Evolutionary conservation across 1,140 invertebrate genomes (phyloP).

Genomic region (Leptestheria dahalacensis): DNA sequence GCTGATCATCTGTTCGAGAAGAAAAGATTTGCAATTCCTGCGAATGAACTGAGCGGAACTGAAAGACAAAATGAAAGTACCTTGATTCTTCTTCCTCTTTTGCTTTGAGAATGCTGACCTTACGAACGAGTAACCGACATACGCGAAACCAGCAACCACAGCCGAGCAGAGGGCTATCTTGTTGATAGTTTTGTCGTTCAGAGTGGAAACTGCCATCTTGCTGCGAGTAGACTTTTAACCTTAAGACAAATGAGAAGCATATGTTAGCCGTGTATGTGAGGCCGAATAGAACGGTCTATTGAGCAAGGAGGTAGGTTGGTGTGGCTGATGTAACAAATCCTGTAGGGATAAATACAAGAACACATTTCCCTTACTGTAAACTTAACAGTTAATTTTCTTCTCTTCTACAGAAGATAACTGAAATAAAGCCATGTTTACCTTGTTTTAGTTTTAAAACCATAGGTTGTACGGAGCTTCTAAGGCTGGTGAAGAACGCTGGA

Average conservation of each 20-base stretch:
- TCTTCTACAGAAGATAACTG: too few species aligned
- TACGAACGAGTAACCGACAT: conserved; percentile 37
- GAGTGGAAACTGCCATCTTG: background rate
- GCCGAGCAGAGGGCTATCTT: conserved; percentile 35
- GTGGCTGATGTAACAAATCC: too few species aligned
- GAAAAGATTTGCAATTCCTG: conserved; percentile 1
- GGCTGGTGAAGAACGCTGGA: too few species aligned
- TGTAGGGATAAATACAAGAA: too few species aligned
- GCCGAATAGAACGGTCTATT: background rate
- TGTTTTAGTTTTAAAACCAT: too few species aligned
- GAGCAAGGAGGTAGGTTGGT: background rate
- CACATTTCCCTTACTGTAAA: too few species aligned
- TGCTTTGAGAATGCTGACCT: conserved; percentile 33
- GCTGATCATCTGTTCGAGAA: conserved; percentile 25
- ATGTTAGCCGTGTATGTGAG: background rate
- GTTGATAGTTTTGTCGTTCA: conserved; percentile 16
- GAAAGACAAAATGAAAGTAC: background rate
- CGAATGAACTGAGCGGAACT: background rate
- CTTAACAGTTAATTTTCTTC: too few species aligned
- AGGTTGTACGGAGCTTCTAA: too few species aligned
- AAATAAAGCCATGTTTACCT: too few species aligned
- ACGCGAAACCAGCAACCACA: conserved; percentile 38
- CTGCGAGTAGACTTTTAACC: background rate
- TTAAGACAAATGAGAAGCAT: too few species aligned
- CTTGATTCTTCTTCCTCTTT: conserved; percentile 25